phyloP scores from a whole-genome alignment of 2,888 invertebrate species.

The Meloe dianella region DNA sequence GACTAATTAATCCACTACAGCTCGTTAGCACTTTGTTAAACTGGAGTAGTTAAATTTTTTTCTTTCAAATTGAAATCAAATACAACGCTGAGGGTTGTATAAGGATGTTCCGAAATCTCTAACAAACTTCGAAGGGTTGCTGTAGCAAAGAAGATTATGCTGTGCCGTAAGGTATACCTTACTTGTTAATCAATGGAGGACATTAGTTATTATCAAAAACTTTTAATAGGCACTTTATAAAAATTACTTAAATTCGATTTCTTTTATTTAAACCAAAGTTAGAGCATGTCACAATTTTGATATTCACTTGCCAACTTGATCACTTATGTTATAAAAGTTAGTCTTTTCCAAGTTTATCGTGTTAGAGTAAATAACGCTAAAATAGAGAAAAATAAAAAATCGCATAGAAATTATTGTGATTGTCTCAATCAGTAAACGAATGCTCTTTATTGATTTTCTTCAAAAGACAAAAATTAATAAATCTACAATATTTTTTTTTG shows the following conservation, averaged over 20 bases:
- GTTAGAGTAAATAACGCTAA: not conserved
- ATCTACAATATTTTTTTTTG: too few species aligned
- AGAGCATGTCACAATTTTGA: not conserved
- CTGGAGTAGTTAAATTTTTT: not conserved
- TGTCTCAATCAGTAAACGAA: too few species aligned
- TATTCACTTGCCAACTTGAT: not conserved
- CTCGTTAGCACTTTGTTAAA: not conserved
- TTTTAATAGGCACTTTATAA: not conserved
- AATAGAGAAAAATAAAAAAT: not conserved
- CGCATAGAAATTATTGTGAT: too few species aligned
- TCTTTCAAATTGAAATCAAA: not conserved
- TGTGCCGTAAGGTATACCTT: not conserved
- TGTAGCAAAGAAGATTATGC: not conserved
- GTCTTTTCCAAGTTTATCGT: not conserved
- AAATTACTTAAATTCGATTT: not conserved
- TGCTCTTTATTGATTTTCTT: too few species aligned
- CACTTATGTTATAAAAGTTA: slow-evolving; percentile 2
- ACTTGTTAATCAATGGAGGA: not conserved
- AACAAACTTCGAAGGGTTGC: not conserved
- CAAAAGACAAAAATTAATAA: too few species aligned
- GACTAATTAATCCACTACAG: not conserved
- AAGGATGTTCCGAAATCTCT: not conserved
- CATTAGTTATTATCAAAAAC: slow-evolving; percentile 5
- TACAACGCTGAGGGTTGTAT: not conserved
- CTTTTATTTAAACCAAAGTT: not conserved